phyloP scores from a whole-genome alignment of 2,888 invertebrate genomes.

The Noctua janthina region DNA sequence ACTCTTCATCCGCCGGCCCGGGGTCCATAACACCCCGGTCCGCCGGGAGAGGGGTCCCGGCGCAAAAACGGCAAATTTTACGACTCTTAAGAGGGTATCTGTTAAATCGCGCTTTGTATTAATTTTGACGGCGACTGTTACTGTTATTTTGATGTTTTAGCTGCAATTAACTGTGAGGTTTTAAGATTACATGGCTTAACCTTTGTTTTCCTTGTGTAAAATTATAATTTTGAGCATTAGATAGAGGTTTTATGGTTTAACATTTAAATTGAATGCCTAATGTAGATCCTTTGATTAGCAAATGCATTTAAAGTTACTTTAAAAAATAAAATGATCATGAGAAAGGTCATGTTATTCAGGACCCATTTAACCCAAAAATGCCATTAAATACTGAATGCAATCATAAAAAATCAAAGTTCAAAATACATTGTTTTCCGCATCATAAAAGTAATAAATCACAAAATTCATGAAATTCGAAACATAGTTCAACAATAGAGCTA shows the following conservation, averaged over 20 bases:
- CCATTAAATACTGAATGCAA: constrained; percentile 28
- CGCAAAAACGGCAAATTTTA: constrained; percentile 82
- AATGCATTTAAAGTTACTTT: constrained; percentile 8
- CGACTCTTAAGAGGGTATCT: constrained; percentile 81
- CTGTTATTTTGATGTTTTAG: constrained; percentile 80
- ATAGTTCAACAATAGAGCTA: constrained; percentile 67
- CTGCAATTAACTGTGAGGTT: constrained; percentile 72
- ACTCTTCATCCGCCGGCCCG: constrained; percentile 85
- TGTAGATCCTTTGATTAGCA: constrained; percentile 19
- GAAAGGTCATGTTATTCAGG: constrained; percentile 31
- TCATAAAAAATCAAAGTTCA: constrained; percentile 28
- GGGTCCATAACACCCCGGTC: constrained; percentile 69
- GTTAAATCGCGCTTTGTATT: constrained; percentile 84
- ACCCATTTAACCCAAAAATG: constrained; percentile 53
- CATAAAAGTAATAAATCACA: constrained; percentile 63
- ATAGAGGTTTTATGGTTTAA: constrained; percentile 28
- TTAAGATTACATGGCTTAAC: constrained; percentile 63
- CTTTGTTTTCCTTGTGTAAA: constrained; percentile 49
- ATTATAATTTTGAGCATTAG: constrained; percentile 48
- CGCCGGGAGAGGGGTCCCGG: constrained; percentile 69
- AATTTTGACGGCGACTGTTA: constrained; percentile 84
- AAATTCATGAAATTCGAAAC: constrained; percentile 58
- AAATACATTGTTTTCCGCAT: constrained; percentile 61
- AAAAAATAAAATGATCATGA: constrained; percentile 12
- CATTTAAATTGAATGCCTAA: constrained; percentile 33